Evolutionary conservation across 2,888 invertebrate species (phyloP), one percentile per base, ranked within the genome.

Genomic region (Eurytoma californica): DNA sequence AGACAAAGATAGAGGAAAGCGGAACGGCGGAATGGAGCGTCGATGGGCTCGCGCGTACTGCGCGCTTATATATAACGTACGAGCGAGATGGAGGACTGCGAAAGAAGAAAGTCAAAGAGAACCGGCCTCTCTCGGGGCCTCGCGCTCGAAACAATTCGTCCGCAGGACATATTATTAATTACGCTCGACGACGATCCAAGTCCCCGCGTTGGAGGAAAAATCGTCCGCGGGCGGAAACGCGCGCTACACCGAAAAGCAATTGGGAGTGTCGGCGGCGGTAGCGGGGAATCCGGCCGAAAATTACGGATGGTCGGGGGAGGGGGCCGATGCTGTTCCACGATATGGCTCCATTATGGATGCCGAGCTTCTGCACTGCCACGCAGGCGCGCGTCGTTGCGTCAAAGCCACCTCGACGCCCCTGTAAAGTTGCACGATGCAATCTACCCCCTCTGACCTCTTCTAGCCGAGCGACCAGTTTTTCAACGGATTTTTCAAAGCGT

Each of bases 261-360:
- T n/a, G 68, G 51, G 73, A 68, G 66, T 24, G 30, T 16, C 63
- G 63, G 18, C 63, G 80, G 55, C 77, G 80, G 20, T 65, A 49
- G 78, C 68, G 80, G 82, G 73, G 85, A 86, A 86, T 86, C 83
- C 83, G 84, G 79, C 61, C 84, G 82, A 83, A 82, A 86, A 83
- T 85, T 82, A 82, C 83, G 81, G 82, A 78, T 80, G 80, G 80
- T 82, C 78, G 72, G 60, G 47, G 14, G 24, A 18, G 58, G 20
- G 1, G 20, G 53, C 24, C 61, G 61, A 49, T 24, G 67, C 67
- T 24, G 67, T 53, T 24, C 12, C 49, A 14, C 68, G 58, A 18
- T 53, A 30, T 67, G 67, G 68, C 74, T 39, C 60, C 76, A 60
- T 28, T 67, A 67, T 51, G 57, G 60, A 63, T 63, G 67, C 60